These are phyloP conservation scores for Parus major DNA, from an alignment of 2,113 vertebrate species.

Conservation along the genomic window DNA sequence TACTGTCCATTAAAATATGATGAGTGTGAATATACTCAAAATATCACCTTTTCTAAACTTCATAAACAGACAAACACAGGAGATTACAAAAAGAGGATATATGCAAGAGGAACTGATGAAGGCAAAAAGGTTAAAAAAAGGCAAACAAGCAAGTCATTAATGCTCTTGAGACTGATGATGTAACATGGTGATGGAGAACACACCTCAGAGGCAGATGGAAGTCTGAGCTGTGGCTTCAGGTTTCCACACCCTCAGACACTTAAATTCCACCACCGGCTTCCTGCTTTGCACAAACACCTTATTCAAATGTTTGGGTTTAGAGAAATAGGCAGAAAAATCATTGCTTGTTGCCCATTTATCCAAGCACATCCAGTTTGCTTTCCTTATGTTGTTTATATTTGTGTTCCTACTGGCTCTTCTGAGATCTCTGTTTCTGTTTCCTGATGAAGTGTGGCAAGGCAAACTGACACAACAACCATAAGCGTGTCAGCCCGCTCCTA, in stretches of 20 bases:
- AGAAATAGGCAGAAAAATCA: neutral
- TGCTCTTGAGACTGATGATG: neutral
- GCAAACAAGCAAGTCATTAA: neutral
- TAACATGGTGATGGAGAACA: neutral
- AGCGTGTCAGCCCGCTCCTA: neutral
- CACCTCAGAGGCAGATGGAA: neutral
- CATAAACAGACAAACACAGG: neutral
- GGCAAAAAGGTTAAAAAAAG: neutral
- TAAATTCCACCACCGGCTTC: neutral
- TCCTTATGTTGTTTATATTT: neutral
- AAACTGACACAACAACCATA: neutral
- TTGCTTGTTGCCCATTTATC: neutral
- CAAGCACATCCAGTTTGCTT: neutral
- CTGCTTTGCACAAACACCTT: neutral
- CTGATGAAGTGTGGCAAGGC: neutral
- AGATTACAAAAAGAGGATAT: neutral
- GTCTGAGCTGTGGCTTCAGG: neutral
- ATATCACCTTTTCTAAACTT: neutral
- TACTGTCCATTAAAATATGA: neutral
- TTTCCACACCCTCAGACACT: neutral
- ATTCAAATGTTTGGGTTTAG: neutral
- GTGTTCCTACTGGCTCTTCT: neutral
- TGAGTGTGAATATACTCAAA: neutral
- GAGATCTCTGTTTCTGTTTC: neutral
- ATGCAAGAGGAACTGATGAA: neutral